These are phyloP conservation scores for Cryptosula pallasiana DNA, from an alignment of 2,888 invertebrate species.

Conservation along the genomic window DNA sequence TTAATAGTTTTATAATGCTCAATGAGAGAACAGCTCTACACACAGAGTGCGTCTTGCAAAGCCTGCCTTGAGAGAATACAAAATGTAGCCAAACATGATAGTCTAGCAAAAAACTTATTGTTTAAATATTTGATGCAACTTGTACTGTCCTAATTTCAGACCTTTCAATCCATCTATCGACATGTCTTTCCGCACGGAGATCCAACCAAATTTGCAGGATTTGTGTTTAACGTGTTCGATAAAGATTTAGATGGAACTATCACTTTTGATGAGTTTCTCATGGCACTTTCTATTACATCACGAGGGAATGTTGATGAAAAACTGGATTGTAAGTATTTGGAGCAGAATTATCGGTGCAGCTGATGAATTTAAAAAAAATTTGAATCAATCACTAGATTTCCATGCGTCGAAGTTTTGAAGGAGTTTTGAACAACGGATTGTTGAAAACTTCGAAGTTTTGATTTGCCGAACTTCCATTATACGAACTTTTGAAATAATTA, in stretches of 20 bases:
- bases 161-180: constrained; percentile 98
- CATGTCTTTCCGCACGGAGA: constrained; percentile 99
- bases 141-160: constrained; percentile 59
- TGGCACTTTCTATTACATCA: constrained; percentile 96
- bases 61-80: too few species aligned
- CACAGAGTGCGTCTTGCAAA: too few species aligned
- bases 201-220: constrained; percentile 93
- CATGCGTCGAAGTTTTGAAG: too few species aligned
- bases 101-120: not conserved
- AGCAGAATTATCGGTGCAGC: too few species aligned
- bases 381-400: too few species aligned
- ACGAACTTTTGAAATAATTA: too few species aligned
- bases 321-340: constrained; percentile 78
- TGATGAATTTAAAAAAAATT: too few species aligned
- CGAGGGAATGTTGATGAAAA: constrained; percentile 97
- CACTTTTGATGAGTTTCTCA: constrained; percentile 97
- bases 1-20: too few species aligned
- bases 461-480: too few species aligned
- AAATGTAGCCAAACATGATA: not conserved
- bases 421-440: too few species aligned
- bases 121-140: not conserved
- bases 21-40: too few species aligned
- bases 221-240: constrained; percentile 96
- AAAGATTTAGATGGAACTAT: constrained; percentile 99
- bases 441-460: too few species aligned